These are phyloP conservation scores for Momotus momota DNA, from an alignment of 2,797 vertebrate genomes.

Conservation along the genomic window DNA sequence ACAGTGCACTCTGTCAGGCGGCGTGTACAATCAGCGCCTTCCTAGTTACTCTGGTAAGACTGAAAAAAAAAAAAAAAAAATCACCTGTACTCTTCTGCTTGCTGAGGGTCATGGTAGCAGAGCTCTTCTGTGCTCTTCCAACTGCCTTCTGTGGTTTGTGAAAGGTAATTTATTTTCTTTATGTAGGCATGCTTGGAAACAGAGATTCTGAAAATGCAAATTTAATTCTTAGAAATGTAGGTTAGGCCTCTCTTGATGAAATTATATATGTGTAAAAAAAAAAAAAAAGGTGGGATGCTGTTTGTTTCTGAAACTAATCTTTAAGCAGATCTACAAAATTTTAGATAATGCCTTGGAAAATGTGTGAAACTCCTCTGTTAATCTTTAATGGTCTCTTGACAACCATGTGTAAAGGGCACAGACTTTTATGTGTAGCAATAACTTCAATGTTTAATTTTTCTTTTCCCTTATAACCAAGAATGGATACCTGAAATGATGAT, in stretches of 20 bases:
- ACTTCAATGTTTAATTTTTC: background rate
- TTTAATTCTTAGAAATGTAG: background rate
- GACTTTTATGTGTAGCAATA: background rate
- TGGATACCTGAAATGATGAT: background rate
- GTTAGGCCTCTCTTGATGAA: background rate
- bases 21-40: conserved; percentile 97
- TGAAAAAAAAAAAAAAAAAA: background rate
- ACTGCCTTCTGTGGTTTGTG: background rate
- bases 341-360: background rate
- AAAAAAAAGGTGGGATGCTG: background rate
- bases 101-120: background rate
- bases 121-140: background rate
- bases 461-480: background rate
- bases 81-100: background rate
- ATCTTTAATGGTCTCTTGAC: background rate
- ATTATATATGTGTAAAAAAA: background rate
- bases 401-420: background rate
- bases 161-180: background rate
- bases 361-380: background rate
- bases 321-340: background rate
- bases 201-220: background rate
- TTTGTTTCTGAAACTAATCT: background rate
- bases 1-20: conserved; percentile 94
- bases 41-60: conserved; percentile 93
- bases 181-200: background rate